A percentile compares a stretch with the other conserved stretches of the same genome.
These are phyloP conservation scores for Beris chalybata DNA, from an alignment of 2,888 invertebrate genomes.

Conservation along the genomic window DNA sequence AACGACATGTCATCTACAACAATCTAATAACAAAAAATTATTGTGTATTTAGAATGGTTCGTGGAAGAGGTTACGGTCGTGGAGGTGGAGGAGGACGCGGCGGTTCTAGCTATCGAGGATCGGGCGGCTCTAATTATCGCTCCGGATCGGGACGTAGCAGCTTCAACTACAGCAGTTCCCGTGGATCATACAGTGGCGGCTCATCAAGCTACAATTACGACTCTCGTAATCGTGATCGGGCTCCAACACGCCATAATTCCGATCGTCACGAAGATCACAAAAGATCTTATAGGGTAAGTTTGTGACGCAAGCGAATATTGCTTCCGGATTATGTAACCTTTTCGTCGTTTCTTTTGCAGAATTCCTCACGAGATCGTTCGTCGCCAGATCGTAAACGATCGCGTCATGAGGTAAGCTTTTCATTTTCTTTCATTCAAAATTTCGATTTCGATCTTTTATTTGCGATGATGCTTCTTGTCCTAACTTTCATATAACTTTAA, in stretches of 20 bases:
- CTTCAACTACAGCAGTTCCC: constrained; percentile 46
- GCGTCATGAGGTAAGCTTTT: constrained; percentile 53
- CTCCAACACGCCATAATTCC: constrained; percentile 44
- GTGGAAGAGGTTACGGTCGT: constrained; percentile 47
- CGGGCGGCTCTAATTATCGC: constrained; percentile 26
- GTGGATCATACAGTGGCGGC: constrained; percentile 36
- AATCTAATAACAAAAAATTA: too few relatives aligned
- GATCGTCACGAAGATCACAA: constrained; percentile 49
- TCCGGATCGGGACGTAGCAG: constrained; percentile 15
- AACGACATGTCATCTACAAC: too few relatives aligned
- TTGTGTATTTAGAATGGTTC: constrained; percentile 44
- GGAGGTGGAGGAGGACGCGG: constrained; percentile 44
- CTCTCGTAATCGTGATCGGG: constrained; percentile 44
- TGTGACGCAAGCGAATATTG: too few relatives aligned
- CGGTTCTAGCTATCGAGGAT: constrained; percentile 44
- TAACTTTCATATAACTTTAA: not conserved
- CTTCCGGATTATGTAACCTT: not conserved
- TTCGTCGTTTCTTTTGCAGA: constrained; percentile 41
- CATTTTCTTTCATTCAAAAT: constrained; percentile 10
- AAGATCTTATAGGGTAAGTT: constrained; percentile 51
- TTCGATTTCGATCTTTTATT: constrained; percentile 9
- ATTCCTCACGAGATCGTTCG: constrained; percentile 51
- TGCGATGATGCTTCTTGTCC: constrained; percentile 13
- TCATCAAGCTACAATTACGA: constrained; percentile 46
- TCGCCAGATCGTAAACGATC: constrained; percentile 52